phyloP scores from a whole-genome alignment of 2,113 vertebrate genomes.

The Oncorhynchus mykiss region DNA sequence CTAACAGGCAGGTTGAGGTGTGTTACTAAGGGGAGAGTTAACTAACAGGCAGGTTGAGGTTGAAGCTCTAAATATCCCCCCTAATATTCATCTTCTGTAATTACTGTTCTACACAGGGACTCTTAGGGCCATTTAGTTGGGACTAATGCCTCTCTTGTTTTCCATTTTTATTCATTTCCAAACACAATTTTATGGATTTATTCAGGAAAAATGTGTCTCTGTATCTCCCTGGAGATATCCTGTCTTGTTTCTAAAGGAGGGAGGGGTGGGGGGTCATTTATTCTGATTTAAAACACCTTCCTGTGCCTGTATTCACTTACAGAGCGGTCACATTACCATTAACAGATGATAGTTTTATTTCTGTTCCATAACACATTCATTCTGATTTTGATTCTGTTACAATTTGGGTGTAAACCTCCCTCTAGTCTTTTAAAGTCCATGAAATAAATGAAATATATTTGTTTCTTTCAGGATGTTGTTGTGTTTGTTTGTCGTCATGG shows the following conservation, averaged over 20 bases:
- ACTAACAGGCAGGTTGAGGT: too few relatives aligned
- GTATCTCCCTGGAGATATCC: constrained; percentile 47
- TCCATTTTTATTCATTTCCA: constrained; percentile 67
- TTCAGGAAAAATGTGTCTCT: constrained; percentile 24
- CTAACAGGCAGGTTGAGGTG: too few relatives aligned
- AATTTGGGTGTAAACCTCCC: constrained; percentile 4
- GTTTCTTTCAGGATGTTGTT: constrained; percentile 9
- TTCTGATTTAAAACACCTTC: constrained; percentile 45
- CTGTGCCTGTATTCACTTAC: constrained; percentile 44
- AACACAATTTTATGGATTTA: constrained; percentile 57
- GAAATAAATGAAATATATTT: constrained; percentile 11
- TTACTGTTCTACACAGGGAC: constrained; percentile 53
- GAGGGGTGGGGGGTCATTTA: constrained; percentile 47
- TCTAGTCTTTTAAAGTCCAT: constrained; percentile 15
- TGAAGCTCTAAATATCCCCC: neutral
- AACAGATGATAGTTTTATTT: constrained; percentile 42
- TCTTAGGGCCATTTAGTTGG: constrained; percentile 66
- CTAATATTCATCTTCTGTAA: constrained; percentile 47
- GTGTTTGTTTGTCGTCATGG: constrained; percentile 8
- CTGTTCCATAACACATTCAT: neutral
- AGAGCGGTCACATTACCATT: constrained; percentile 24
- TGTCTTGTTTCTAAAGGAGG: constrained; percentile 50
- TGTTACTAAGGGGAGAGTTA: too few relatives aligned
- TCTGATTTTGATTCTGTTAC: neutral
- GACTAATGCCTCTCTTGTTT: constrained; percentile 68